These are phyloP conservation scores for Oscheius onirici DNA, from an alignment of 2,888 invertebrate species.

Conservation along the genomic window DNA sequence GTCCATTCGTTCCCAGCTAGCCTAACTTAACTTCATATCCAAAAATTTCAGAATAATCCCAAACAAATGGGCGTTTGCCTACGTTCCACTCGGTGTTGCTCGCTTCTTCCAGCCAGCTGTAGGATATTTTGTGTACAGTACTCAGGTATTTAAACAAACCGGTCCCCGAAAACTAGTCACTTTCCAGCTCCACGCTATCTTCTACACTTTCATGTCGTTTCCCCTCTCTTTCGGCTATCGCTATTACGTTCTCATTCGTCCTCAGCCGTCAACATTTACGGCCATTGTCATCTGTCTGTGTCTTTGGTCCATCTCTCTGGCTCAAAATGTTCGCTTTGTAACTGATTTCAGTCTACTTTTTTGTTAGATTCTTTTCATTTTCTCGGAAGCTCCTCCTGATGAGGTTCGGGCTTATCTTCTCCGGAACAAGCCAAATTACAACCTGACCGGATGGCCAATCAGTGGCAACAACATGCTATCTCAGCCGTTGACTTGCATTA, in stretches of 20 bases:
- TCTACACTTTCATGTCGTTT: constrained; percentile 59
- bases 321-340: constrained; percentile 41
- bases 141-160: background rate
- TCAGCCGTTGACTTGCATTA: constrained; percentile 52
- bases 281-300: constrained; percentile 44
- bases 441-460: constrained; percentile 37
- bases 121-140: constrained; percentile 25
- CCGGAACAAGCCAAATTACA: constrained; percentile 38
- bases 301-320: constrained; percentile 49
- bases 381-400: constrained; percentile 51
- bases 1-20: too few relatives aligned
- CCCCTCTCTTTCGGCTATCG: constrained; percentile 61
- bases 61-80: constrained; percentile 59
- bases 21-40: too few relatives aligned
- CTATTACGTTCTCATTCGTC: constrained; percentile 56
- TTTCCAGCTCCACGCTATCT: constrained; percentile 49
- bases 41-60: constrained; percentile 59
- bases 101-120: constrained; percentile 27
- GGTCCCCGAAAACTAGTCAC: background rate
- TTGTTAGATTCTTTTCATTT: constrained; percentile 56
- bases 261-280: constrained; percentile 37
- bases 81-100: constrained; percentile 56
- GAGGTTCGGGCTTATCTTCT: constrained; percentile 44
- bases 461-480: constrained; percentile 57
- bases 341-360: background rate